Evolutionary conservation across 2,113 vertebrate species (phyloP).

Genomic region (Corydoras sp.): DNA sequence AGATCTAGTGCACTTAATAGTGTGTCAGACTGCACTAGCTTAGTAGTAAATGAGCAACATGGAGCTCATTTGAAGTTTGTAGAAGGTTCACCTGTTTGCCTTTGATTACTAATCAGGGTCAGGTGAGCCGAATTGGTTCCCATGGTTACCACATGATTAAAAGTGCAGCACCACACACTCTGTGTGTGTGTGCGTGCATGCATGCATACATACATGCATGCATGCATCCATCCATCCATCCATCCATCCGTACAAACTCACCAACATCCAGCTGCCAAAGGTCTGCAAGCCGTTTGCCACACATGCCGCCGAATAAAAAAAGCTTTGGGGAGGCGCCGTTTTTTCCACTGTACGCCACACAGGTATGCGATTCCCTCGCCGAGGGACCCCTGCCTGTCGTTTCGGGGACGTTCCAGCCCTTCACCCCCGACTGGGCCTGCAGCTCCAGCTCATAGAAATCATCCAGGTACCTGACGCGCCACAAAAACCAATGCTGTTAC

Average conservation of each 20-base stretch:
- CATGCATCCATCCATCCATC: no score
- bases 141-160: no score
- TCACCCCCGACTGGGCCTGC: constrained; percentile 81
- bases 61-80: no score
- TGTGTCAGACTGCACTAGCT: no score
- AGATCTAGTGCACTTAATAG: no score
- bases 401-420: constrained; percentile 84
- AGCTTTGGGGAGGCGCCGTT: constrained; percentile 77
- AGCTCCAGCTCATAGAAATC: constrained; percentile 95
- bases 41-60: no score
- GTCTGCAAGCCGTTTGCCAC: constrained; percentile 81
- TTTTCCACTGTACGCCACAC: constrained; percentile 73
- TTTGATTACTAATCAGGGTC: no score
- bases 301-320: constrained; percentile 94
- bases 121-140: no score
- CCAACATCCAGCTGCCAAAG: constrained; percentile 93
- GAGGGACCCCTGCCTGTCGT: constrained; percentile 80
- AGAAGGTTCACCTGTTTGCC: no score
- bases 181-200: no score
- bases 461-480: constrained; percentile 76
- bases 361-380: constrained; percentile 88
- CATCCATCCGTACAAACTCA: constrained; percentile 53
- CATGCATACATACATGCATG: no score
- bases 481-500: background rate
- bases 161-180: no score